phyloP scores from a whole-genome alignment of 2,888 invertebrate genomes.

The Luperina testacea region DNA sequence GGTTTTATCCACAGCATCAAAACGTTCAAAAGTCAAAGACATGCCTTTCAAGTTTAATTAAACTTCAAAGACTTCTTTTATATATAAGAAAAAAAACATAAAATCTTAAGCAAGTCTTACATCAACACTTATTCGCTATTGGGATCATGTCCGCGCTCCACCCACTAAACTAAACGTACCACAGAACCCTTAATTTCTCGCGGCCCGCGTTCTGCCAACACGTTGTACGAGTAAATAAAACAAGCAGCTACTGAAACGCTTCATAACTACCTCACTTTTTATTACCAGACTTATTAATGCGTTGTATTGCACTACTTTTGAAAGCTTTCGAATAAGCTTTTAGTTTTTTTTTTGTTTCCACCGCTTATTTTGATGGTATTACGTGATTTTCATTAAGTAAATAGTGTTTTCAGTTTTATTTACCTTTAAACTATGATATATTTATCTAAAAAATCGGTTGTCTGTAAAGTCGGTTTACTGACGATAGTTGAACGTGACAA shows the following conservation, averaged over 20 bases:
- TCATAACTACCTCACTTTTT: slow-evolving; percentile 75
- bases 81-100: background rate
- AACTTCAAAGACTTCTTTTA: background rate
- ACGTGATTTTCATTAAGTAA: slow-evolving; percentile 1
- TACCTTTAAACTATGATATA: background rate
- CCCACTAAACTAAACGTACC: slow-evolving; percentile 50
- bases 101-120: slow-evolving; percentile 9
- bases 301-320: slow-evolving; percentile 66
- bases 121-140: slow-evolving; percentile 16
- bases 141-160: slow-evolving; percentile 29
- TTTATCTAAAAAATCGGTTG: too few species aligned
- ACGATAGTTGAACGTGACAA: too few species aligned
- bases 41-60: background rate
- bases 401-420: background rate
- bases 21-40: background rate
- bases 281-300: slow-evolving; percentile 72
- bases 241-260: slow-evolving; percentile 71
- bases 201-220: slow-evolving; percentile 51
- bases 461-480: too few species aligned
- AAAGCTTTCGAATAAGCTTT: slow-evolving; percentile 66
- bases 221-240: slow-evolving; percentile 71
- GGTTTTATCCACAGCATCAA: background rate
- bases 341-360: slow-evolving; percentile 57
- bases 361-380: slow-evolving; percentile 15
- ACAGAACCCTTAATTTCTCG: slow-evolving; percentile 61